These are phyloP conservation scores for Drosophila cardini DNA, from an alignment of 1,140 invertebrate species.

Conservation along the genomic window DNA sequence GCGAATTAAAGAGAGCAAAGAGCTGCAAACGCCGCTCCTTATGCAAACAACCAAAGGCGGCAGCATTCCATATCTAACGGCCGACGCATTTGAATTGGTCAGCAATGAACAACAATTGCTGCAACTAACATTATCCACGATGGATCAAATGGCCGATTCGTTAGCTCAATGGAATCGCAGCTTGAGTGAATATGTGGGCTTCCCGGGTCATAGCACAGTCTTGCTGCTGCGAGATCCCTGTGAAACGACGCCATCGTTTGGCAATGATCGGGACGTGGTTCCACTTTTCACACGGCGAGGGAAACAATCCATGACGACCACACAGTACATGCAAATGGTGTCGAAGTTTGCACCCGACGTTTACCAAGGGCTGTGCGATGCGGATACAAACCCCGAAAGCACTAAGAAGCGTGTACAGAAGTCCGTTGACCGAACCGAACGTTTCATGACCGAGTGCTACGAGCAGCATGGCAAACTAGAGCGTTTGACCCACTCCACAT, in stretches of 20 bases:
- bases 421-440: constrained; percentile 87
- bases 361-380: constrained; percentile 91
- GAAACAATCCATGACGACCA: constrained; percentile 87
- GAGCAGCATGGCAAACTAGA: constrained; percentile 86
- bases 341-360: constrained; percentile 91
- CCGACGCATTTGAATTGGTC: constrained; percentile 88
- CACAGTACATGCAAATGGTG: constrained; percentile 90
- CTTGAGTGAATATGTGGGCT: constrained; percentile 87
- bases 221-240: constrained; percentile 89
- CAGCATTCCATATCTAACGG: constrained; percentile 88
- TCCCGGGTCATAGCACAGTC: constrained; percentile 87
- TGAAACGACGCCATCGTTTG: constrained; percentile 87
- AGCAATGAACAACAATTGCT: constrained; percentile 85
- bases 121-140: constrained; percentile 87
- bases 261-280: constrained; percentile 88
- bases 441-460: constrained; percentile 88
- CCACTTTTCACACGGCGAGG: constrained; percentile 91
- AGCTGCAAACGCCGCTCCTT: constrained; percentile 57
- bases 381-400: constrained; percentile 90
- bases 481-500: constrained; percentile 78
- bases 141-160: constrained; percentile 86
- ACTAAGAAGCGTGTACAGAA: constrained; percentile 89
- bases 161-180: constrained; percentile 85
- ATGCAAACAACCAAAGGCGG: constrained; percentile 86
- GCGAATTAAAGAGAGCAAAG: constrained; percentile 82